Conservation (phyloP, 1,140 invertebrate genomes). For the Kradibia gibbosae region DNA sequence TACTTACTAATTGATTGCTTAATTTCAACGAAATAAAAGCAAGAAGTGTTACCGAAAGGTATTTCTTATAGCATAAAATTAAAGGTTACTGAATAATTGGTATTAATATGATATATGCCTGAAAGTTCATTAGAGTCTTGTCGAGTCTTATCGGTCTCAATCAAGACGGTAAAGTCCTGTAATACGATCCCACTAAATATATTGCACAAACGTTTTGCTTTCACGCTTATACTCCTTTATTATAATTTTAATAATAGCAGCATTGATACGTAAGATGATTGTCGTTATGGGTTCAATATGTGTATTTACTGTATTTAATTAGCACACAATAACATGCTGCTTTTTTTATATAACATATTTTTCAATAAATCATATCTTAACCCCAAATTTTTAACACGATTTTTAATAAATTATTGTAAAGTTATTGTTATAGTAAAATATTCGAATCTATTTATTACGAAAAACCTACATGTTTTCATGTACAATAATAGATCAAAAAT, state of each 20-base stretch:
- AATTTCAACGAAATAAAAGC: background rate
- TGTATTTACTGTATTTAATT: background rate
- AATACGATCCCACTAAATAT: background rate
- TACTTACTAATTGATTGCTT: too few relatives aligned
- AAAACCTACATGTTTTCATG: background rate
- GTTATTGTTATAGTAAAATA: background rate
- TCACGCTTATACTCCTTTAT: constrained; percentile 13
- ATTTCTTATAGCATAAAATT: constrained; percentile 22
- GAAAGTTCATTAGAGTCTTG: constrained; percentile 39
- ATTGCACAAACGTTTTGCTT: constrained; percentile 16
- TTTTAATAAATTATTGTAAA: background rate
- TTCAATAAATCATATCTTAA: background rate
- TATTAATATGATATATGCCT: background rate
- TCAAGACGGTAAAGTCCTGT: constrained; percentile 40
- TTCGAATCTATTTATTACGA: background rate
- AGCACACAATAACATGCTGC: background rate
- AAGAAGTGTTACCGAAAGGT: constrained; percentile 29
- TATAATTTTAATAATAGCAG: background rate
- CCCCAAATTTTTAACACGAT: background rate
- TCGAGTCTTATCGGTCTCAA: constrained; percentile 28
- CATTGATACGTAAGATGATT: background rate
- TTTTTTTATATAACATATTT: background rate
- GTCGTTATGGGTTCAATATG: background rate
- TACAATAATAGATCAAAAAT: background rate
- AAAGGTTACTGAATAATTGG: constrained; percentile 20